Base-by-base conservation (phyloP, 2,113 vertebrate genomes). In the Proteles cristata region DNA sequence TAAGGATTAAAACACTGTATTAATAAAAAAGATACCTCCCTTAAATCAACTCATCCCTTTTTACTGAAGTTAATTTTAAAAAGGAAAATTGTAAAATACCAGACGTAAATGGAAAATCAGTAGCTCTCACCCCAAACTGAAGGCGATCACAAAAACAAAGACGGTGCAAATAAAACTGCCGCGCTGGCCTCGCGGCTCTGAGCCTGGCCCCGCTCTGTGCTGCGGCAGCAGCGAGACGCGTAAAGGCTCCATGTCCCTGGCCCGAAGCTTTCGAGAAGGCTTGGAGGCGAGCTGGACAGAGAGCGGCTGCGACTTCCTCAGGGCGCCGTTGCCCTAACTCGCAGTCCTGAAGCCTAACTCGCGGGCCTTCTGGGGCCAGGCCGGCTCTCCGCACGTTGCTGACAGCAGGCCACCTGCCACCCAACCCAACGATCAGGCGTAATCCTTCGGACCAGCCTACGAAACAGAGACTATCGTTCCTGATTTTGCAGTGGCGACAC, bases 281-380 rank as follows among this genome's bases (percentile, higher is more conserved):
- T 4, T 50, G 33, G 16, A 19, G 65, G 79, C 1, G 31, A 2
- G 2, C 2, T n/a, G 15, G 26, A 26, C 61, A 45, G 43, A 9
- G 12, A 23, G 15, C 7, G 0, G 7, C 28, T 19, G 35, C 19
- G 48, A 10, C 21, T 4, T 85, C 15, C 69, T 73, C 45, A 3
- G 0, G 0, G 7, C 7, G 48, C 48, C 7, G 2, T 23, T 14
- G 2, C 39, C 3, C 10, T n/a, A n/a, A n/a, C n/a, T n/a, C 2
- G 4, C 26, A 5, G 39, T 28, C 50, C 50, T 48, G 7, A 61
- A 48, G n/a, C 1, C 0, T 11, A 21, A 35, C 25, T 25, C 1
- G 0, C 3, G 0, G 74, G 19, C 16, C 86, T 77, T 8, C n/a
- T 2, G 4, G 7, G 3, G 11, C 77, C 39, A 4, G 19, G 9